Evolutionary conservation across 2,888 invertebrate species (phyloP), one percentile per base, ranked within the genome.

Genomic region (Sicus ferrugineus): DNA sequence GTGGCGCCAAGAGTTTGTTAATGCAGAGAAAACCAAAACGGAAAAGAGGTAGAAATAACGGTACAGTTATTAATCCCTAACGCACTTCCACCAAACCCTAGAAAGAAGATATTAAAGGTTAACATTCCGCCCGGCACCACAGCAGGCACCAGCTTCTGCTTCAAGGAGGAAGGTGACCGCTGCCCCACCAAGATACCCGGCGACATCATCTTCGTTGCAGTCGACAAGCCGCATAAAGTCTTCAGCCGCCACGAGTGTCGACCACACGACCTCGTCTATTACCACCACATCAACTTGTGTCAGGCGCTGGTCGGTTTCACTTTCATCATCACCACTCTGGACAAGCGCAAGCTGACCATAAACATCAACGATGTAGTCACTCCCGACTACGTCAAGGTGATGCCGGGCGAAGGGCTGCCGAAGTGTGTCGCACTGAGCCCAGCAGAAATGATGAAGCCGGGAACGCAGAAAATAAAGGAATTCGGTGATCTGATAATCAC

Each of bases 121-220:
- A 89, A 90, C 0, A 90, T 95, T 64, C 89, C 89, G 73, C 92
- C 92, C 0, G 95, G 95, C 0, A 89, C 92, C 65, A 89, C 90
- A 67, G 86, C 90, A 0, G 92, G 91, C 14, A 92, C 93, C 0
- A 90, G 90, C 79, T 90, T 92, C 61, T 86, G 88, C 72, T 94
- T 94, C 79, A 89, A 90, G 46, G 91, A 92, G 78, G 93, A 93
- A 83, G 94, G 94, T 0, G 94, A 95, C 82, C 91, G 93, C 77
- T 90, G 90, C 30, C 91, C 92, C 0, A 90, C 90, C 2, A 89
- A 89, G 69, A 80, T 86, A 78, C 78, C 84, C 82, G 93, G 92
- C 30, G 93, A 94, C 80, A 89, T 94, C 0, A 87, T 93, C 71
- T 93, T 94, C 79, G 87, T 92, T 67, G 90, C 89, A 0, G 89